Percentiles rank a stretch among this genome's conserved stretches.
phyloP scores from a whole-genome alignment of 1,140 invertebrate species.

The Papilio polytes region DNA sequence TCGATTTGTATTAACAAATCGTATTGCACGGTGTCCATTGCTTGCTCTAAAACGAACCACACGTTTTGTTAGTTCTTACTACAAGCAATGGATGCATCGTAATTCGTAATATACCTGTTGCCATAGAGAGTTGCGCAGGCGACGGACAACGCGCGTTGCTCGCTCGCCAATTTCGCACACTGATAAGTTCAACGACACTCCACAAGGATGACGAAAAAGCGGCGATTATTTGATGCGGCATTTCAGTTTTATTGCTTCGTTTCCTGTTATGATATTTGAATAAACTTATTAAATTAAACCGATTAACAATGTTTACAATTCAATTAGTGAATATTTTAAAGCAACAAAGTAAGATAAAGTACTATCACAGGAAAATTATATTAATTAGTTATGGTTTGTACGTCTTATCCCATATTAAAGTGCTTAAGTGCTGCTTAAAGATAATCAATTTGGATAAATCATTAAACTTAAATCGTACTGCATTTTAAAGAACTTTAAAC shows the following conservation, averaged over 20 bases:
- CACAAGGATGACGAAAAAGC: conserved; percentile 59
- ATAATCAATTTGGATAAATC: too few species aligned
- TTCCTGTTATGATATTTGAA: not conserved
- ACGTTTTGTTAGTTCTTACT: not conserved
- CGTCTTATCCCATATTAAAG: too few species aligned
- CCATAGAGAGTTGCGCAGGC: conserved; percentile 44
- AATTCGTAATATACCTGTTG: conserved; percentile 4
- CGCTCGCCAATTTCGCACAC: conserved; percentile 78
- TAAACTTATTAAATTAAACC: not conserved
- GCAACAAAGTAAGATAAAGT: not conserved
- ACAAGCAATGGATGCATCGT: conserved; percentile 47
- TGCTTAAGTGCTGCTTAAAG: too few species aligned
- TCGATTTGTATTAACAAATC: conserved; percentile 34
- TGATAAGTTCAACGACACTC: conserved; percentile 77
- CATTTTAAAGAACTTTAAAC: too few species aligned
- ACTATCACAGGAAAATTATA: not conserved
- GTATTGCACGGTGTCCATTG: conserved; percentile 48
- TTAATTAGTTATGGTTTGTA: too few species aligned
- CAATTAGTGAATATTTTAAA: not conserved
- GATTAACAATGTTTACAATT: not conserved
- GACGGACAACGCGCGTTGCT: conserved; percentile 59
- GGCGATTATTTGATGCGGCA: conserved; percentile 63
- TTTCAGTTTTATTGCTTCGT: conserved; percentile 23
- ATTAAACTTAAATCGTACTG: too few species aligned
- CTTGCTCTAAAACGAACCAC: conserved; percentile 37